Base-by-base conservation (phyloP, 2,797 vertebrate species). In the Oreonectes daqikongensis region DNA sequence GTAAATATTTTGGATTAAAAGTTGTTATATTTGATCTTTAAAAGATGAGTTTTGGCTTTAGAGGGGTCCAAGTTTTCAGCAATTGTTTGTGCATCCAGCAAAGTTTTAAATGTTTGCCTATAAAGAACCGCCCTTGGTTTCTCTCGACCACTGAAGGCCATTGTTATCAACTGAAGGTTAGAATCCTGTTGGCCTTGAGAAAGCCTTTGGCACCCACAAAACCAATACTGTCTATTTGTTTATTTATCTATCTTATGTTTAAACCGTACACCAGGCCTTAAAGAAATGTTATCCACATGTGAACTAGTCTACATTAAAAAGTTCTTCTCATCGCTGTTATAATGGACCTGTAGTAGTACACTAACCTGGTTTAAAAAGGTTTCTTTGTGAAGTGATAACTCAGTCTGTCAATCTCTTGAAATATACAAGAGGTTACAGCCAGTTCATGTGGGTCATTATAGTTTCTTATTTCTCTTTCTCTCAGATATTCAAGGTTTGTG, bases 101-200 rank as follows among this genome's bases (percentile, higher is more conserved):
- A 63, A 2, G 4, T 30, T 30, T 30, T 30, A 30, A 30, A 30
- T 30, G 28, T 30, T 30, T 30, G 28, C 4, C 2, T 30, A 30
- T 30, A 30, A 2, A 30, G 2, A 30, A 30, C 28, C 2, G 28
- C 28, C 28, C 28, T 5, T 9, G 32, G 5, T 18, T 52, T 15
- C 48, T 42, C 48, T 28, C 24, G 3, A 30, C 70, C 9, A 50
- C 35, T 28, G 61, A 40, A 53, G 48, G 48, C n/a, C 48, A 65
- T 18, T 5, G 18, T 55, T 55, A 65, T 65, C 48, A 55, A 32
- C 50, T 74, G 72, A 74, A 74, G 72, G 61, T 20, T 65, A 55
- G 20, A 74, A 10, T 55, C 22, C 20, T 10, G n/a, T 6, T 55
- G 32, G 22, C 61, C 72, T 65, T 55, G 60, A 65, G 22, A 53